Evolutionary conservation across 1,140 invertebrate genomes (phyloP), one percentile per base, ranked within the genome.

Genomic region (Diploscapter pachys): DNA sequence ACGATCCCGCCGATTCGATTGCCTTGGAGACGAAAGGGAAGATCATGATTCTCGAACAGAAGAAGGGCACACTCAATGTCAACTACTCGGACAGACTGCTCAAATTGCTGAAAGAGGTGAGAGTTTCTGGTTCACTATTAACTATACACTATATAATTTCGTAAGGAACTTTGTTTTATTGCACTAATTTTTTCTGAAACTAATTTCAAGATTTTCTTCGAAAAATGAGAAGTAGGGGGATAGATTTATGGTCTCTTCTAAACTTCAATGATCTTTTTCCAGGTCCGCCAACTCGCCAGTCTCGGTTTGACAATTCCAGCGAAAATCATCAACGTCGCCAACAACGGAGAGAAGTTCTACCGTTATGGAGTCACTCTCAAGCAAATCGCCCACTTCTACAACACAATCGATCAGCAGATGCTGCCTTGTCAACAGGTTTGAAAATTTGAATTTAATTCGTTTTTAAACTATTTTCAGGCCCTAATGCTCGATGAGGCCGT

Each of bases 381-480:
- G 87, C 93, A 96, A 91, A 91, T 98, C 67, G 94, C 95, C 0
- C 95, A 93, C 76, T 98, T 98, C 86, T 96, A 98, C 86, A 98
- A 98, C 83, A 98, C 95, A 0, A 93, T 99, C 57, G 95, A 95
- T 8, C 93, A 97, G 86, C 91, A 95, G 64, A 99, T 99, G 93
- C 92, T 99, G 31, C 89, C 91, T 0, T 95, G 92, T 71, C 95
- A 98, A 84, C 89, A 95, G 68, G 74, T 75, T 31, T 72, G 31
- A 13, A 5, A 63, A 6, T 50, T 5, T 51, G 48, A 13, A 9
- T 72, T 63, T 5, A 48, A 50, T 31, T 6, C 11, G 9, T 4
- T 54, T 53, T 72, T 9, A 8, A 51, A 64, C 31, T 31, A 31
- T 49, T 55, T 74, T 56, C 55, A 75, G 67, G 93, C 96, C 0